Evolutionary conservation across 2,797 vertebrate species (phyloP).

Genomic region (Kryptopterus vitreolus): DNA sequence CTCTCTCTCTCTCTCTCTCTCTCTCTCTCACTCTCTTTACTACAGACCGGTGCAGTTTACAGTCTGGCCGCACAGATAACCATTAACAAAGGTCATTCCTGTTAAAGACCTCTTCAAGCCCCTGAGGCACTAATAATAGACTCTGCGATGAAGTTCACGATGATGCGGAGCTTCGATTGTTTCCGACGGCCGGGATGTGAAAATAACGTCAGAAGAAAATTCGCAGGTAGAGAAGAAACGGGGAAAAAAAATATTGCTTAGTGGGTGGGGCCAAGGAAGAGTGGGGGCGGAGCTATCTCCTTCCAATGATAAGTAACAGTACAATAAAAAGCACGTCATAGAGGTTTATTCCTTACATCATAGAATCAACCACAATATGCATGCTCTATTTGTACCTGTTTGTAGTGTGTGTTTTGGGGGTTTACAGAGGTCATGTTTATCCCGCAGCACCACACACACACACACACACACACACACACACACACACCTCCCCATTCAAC

Average conservation of each 20-base stretch:
- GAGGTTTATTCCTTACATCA: no score
- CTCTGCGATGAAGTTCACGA: neutral
- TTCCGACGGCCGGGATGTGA: no score
- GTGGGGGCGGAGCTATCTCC: neutral
- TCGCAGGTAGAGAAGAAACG: neutral
- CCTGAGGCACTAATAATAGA: constrained; percentile 10
- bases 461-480: no score
- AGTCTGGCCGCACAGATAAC: neutral
- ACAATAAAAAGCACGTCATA: no score
- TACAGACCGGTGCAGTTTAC: neutral
- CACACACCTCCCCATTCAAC: no score
- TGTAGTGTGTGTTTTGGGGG: no score
- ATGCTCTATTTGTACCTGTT: no score
- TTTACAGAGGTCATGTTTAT: no score
- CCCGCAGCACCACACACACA: no score
- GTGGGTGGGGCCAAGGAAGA: neutral
- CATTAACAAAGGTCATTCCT: neutral
- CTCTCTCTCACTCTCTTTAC: neutral
- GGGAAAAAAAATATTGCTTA: neutral
- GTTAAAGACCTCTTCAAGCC: neutral
- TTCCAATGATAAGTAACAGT: neutral
- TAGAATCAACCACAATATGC: no score
- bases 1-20: neutral
- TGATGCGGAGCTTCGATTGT: neutral
- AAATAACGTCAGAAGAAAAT: neutral